phyloP scores from a whole-genome alignment of 2,888 invertebrate species.

The Sarcophaga caerulescens region DNA sequence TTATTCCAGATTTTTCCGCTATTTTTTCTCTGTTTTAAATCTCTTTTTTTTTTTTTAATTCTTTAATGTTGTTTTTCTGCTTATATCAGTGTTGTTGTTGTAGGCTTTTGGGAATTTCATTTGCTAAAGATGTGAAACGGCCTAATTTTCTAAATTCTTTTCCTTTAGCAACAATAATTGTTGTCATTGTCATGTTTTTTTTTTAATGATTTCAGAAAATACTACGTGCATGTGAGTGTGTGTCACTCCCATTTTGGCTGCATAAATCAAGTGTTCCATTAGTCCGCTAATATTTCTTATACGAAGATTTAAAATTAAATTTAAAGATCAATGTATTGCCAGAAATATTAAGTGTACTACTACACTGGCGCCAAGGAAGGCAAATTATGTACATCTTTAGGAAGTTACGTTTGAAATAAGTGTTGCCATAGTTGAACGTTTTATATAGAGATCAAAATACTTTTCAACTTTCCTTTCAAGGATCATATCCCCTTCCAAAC shows the following conservation, averaged over 20 bases:
- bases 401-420: too few species aligned
- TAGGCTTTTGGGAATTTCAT: not conserved
- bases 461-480: too few species aligned
- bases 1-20: slow-evolving; percentile 19
- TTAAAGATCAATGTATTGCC: too few species aligned
- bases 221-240: not conserved
- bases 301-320: too few species aligned
- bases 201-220: slow-evolving; percentile 5
- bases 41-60: slow-evolving; percentile 53
- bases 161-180: not conserved
- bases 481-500: too few species aligned
- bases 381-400: too few species aligned
- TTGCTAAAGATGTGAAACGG: not conserved
- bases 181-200: not conserved
- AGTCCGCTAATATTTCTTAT: too few species aligned
- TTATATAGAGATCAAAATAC: too few species aligned
- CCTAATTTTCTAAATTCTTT: not conserved
- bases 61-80: not conserved
- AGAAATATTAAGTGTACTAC: too few species aligned
- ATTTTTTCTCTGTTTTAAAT: slow-evolving; percentile 38
- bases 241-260: not conserved
- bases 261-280: too few species aligned
- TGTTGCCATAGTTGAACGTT: too few species aligned
- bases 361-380: too few species aligned
- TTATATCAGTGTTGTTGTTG: slow-evolving; percentile 7